Evolutionary conservation across 2,797 vertebrate genomes (phyloP), one percentile per base, ranked within the genome.

Genomic region (Rousettus madagascariensis): DNA sequence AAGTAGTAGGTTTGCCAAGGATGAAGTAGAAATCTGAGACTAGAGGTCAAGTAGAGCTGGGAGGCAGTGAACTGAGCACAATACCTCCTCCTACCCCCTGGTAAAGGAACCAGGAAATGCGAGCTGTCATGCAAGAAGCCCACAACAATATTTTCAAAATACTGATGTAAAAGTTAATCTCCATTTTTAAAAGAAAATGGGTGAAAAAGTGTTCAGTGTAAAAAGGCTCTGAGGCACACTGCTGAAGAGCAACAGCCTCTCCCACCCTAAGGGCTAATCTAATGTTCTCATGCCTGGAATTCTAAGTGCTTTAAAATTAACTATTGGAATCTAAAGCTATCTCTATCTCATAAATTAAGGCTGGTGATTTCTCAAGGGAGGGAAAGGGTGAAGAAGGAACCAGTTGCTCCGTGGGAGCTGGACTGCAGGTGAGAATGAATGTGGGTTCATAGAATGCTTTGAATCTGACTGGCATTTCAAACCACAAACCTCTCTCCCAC

Each of bases 21-120:
- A 46, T 59, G 65, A 93, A 95, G 92, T 69, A 83, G 84, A 91
- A 97, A 91, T 72, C 63, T 86, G 90, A 95, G 61, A 59, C 53
- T 12, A 20, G 20, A 86, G 74, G 84, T 90, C 95, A 79, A 17
- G n/a, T 4, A 17, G 66, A 61, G 36, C 51, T 1, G 1, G 63
- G 28, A 74, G 89, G 51, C 41, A 65, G 30, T 46, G 20, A 83
- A 46, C 19, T 0, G 0, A 22, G 33, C 30, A 66, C 20, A 7
- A 3, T 49, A 24, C 79, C 41, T 68, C 65, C 66, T 84, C 57
- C 86, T 13, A n/a, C 20, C 8, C 20, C 43, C 30, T 33, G 19
- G 43, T 30, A 33, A 83, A 86, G 69, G 51, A 84, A 96, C 63
- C 68, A 4, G 12, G 85, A 86, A 95, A 88, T 69, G 41, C 71